Conservation (phyloP, 2,113 vertebrate species). For the Pelecanus crispus region DNA sequence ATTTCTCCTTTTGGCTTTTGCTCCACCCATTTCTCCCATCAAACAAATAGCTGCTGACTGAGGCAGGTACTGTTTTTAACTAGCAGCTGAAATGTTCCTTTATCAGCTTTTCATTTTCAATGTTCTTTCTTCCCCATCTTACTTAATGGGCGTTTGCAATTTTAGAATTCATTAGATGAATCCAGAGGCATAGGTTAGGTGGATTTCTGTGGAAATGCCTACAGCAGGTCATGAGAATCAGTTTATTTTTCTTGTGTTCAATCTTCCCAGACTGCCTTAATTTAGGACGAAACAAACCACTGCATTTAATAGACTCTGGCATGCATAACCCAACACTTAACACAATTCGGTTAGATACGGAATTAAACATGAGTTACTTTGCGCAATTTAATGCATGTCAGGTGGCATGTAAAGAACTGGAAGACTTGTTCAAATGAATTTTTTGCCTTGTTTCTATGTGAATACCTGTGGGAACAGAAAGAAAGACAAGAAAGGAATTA, state of each 20-base stretch:
- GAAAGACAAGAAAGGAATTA: background rate
- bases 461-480: background rate
- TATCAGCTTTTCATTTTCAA: background rate
- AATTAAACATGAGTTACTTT: conserved; percentile 19
- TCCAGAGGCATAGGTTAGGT: background rate
- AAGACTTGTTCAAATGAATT: background rate
- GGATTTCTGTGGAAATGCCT: background rate
- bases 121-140: background rate
- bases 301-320: background rate
- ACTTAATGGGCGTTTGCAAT: background rate
- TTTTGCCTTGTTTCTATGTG: background rate
- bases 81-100: background rate
- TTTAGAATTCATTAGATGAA: background rate
- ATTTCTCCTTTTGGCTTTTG: background rate
- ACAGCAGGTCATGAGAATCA: background rate
- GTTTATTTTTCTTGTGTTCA: background rate
- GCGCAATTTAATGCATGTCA: background rate
- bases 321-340: background rate
- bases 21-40: background rate
- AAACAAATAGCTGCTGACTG: background rate
- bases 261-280: background rate
- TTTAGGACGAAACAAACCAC: background rate
- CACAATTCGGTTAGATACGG: background rate
- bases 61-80: background rate
- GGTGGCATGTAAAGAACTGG: background rate